Percentiles rank a stretch among this genome's conserved stretches.
These are phyloP conservation scores for Vanessa cardui DNA, from an alignment of 2,888 invertebrate species.

Conservation along the genomic window DNA sequence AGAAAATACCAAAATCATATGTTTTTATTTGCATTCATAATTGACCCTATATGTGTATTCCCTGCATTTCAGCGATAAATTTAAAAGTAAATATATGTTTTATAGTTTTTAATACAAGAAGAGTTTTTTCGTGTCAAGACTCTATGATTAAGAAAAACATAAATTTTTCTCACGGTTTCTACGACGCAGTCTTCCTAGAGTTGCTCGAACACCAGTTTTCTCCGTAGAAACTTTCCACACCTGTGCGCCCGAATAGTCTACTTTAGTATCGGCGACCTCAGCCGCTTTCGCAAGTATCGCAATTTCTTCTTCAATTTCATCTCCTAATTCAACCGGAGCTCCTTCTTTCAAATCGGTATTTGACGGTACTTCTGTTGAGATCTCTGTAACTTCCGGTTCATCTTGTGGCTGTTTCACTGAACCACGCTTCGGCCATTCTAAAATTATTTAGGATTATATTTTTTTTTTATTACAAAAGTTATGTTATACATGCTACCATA, in stretches of 20 bases:
- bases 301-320: conserved; percentile 39
- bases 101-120: too few relatives aligned
- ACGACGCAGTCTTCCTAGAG: conserved; percentile 61
- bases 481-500: not conserved
- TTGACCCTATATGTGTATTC: too few relatives aligned
- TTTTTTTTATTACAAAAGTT: not conserved
- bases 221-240: conserved; percentile 86
- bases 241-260: conserved; percentile 89
- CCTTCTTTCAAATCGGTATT: conserved; percentile 43
- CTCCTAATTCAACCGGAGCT: conserved; percentile 37
- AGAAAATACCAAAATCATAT: too few relatives aligned
- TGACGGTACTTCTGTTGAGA: conserved; percentile 34
- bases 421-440: conserved; percentile 67
- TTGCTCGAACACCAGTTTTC: conserved; percentile 70
- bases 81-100: too few relatives aligned
- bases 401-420: conserved; percentile 66
- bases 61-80: too few relatives aligned
- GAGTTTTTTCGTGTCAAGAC: not conserved
- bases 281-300: conserved; percentile 46
- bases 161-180: conserved; percentile 64
- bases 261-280: conserved; percentile 53
- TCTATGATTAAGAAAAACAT: not conserved
- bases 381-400: conserved; percentile 34
- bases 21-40: too few relatives aligned
- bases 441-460: conserved; percentile 29